Conservation (phyloP, 64 coral and sea anemone genomes). For the Porites australiensis region DNA sequence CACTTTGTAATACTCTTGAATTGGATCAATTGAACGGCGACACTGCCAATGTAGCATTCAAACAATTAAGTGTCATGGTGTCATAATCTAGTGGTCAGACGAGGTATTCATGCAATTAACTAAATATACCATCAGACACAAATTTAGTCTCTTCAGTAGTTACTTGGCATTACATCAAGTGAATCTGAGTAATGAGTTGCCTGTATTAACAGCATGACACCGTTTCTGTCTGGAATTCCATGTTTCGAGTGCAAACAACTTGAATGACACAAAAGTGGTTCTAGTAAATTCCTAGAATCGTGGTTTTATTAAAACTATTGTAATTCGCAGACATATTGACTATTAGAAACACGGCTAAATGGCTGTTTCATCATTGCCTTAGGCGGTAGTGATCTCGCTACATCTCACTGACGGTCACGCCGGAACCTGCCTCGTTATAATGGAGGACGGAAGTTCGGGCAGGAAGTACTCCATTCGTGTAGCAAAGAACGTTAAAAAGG, state of each 20-base stretch:
- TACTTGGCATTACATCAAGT: background rate
- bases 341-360: constrained; percentile 35
- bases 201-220: background rate
- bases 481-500: too few relatives aligned
- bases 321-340: constrained; percentile 6
- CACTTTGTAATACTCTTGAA: background rate
- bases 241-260: background rate
- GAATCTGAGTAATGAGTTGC: constrained; percentile 5
- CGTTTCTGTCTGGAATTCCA: background rate
- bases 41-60: background rate
- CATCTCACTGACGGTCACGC: constrained; percentile 9
- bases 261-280: background rate
- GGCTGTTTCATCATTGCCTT: constrained; percentile 31
- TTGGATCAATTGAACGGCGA: constrained; percentile 2
- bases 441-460: background rate
- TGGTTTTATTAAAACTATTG: constrained; percentile 3
- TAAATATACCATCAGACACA: background rate
- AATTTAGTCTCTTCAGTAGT: background rate
- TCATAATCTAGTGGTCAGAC: background rate
- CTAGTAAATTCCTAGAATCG: background rate
- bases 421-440: background rate
- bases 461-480: background rate
- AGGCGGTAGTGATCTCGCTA: background rate
- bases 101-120: constrained; percentile 39
- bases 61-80: background rate